Conservation (phyloP, 2,113 vertebrate genomes). For the Fregetta grallaria region DNA sequence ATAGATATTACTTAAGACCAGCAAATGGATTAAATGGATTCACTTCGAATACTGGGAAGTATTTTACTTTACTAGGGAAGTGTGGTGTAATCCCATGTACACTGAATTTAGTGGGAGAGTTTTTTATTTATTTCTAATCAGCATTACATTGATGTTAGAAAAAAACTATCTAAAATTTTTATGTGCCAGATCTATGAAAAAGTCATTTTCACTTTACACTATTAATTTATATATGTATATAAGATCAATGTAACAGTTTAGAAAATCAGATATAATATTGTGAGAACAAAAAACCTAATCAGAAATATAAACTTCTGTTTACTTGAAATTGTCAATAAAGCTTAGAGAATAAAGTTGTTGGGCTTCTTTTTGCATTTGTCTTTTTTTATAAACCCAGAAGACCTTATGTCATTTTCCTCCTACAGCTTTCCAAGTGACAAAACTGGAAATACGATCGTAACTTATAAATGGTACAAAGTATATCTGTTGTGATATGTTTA, state of each 20-base stretch:
- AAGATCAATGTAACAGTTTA: background rate
- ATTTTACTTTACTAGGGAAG: background rate
- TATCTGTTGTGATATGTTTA: accelerated
- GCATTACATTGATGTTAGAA: background rate
- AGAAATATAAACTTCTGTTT: background rate
- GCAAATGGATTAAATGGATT: background rate
- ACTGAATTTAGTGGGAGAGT: background rate
- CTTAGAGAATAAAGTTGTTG: background rate
- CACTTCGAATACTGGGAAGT: background rate
- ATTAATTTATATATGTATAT: background rate
- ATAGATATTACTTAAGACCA: background rate
- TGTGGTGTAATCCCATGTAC: background rate
- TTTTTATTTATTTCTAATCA: background rate
- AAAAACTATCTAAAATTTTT: background rate
- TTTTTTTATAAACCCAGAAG: background rate
- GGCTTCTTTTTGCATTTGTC: background rate
- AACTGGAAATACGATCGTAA: accelerated
- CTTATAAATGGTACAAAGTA: background rate
- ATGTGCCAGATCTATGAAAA: background rate
- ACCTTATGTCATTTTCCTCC: background rate
- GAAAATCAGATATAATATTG: background rate
- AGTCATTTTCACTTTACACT: background rate
- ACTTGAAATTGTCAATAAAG: background rate
- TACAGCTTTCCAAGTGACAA: background rate
- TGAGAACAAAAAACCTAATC: background rate